Evolutionary conservation across 2,797 vertebrate species (phyloP), one percentile per base, ranked within the genome.

Genomic region (Xiphophorus birchmanni): DNA sequence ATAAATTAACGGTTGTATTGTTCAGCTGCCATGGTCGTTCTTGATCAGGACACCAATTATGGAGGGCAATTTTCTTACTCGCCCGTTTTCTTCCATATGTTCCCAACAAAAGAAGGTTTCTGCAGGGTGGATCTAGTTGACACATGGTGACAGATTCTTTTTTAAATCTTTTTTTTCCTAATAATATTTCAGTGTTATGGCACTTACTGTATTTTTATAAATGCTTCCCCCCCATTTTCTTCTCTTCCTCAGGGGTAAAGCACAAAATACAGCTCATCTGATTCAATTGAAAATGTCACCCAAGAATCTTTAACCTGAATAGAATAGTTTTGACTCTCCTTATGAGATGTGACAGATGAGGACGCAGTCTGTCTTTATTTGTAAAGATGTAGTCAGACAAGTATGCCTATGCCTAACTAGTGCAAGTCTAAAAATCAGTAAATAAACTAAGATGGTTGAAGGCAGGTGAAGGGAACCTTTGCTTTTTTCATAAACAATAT

Each of bases 251-350:
- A 84, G 85, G 88, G 89, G 88, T 77, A 87, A 92, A 90, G 86
- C 84, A 90, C 88, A 90, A 90, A 91, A 90, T 86, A 81, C 80
- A 23, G 81, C 90, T 96, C 95, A 97, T 97, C 97, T 98, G 97
- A 99, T 96, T 97, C 97, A 97, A 97, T 97, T 97, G 97, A 97
- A 93, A 96, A 98, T 97, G 97, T 98, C 97, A 98, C 96, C 96
- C 95, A 95, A 95, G 96, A 97, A 97, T 98, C 95, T 97, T 97
- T 97, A 98, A 98, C 95, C 95, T 97, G 97, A 98, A 97, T 96
- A 96, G 97, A 97, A 96, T 95, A 96, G 96, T 96, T 97, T 97
- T 98, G 97, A 97, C 97, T 98, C 95, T 95, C 95, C 96, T 98
- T 96, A 98, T 97, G 96, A 97, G 96, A 98, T 96, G 96, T 97